phyloP scores from a whole-genome alignment of 2,888 invertebrate genomes.

The Agrochola circellaris region DNA sequence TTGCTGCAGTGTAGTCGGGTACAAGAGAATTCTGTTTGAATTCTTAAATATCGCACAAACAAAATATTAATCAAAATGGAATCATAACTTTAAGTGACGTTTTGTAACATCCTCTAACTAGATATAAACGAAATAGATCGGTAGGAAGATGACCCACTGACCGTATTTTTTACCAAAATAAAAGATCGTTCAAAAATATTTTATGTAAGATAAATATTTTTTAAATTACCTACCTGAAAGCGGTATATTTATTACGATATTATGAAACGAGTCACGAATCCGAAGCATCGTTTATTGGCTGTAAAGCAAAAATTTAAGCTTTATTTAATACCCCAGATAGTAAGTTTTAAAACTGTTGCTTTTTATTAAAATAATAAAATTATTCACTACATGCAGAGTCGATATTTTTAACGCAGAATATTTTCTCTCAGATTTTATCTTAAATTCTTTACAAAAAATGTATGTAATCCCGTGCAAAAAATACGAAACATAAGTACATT shows the following conservation, averaged over 20 bases:
- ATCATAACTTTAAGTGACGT: too few relatives aligned
- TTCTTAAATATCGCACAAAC: too few relatives aligned
- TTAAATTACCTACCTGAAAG: neutral
- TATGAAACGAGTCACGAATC: neutral
- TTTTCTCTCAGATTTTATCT: neutral
- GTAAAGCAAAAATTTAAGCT: slow-evolving; percentile 31
- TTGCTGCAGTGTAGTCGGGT: too few relatives aligned
- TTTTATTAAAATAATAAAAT: slow-evolving; percentile 14
- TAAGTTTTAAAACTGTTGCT: neutral
- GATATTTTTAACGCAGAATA: neutral
- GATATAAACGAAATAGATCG: too few relatives aligned
- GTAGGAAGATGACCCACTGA: too few relatives aligned
- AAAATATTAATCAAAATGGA: too few relatives aligned
- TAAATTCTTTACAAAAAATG: neutral
- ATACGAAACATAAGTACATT: too few relatives aligned
- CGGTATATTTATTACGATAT: neutral
- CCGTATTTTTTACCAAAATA: neutral
- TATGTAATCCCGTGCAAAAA: neutral
- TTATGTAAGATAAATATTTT: neutral
- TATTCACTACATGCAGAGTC: too few relatives aligned
- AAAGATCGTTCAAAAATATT: neutral
- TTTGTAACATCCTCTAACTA: too few relatives aligned
- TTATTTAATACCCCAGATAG: slow-evolving; percentile 9
- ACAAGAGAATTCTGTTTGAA: too few relatives aligned
- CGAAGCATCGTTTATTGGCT: neutral